These are phyloP conservation scores for Callionymus lyra DNA, from an alignment of 2,113 vertebrate species.

Conservation along the genomic window DNA sequence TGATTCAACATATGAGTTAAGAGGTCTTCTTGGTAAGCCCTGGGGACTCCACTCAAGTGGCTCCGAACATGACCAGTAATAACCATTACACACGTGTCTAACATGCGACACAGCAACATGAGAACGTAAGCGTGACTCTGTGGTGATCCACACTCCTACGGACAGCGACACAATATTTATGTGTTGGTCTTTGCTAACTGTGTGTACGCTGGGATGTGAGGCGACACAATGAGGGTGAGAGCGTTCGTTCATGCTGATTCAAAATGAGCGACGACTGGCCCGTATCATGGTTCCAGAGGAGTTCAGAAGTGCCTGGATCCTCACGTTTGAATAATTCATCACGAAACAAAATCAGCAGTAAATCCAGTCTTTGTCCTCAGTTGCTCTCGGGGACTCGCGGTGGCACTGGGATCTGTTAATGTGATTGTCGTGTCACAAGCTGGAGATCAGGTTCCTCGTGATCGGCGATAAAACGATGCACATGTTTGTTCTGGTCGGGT, in stretches of 20 bases:
- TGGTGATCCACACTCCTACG: not conserved
- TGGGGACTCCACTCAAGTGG: too few species aligned
- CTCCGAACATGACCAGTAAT: not conserved
- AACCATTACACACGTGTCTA: not conserved
- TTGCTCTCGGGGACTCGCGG: too few species aligned
- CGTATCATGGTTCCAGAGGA: constrained; percentile 16
- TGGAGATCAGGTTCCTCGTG: too few species aligned
- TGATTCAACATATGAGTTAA: too few species aligned
- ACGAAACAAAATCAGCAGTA: constrained; percentile 6
- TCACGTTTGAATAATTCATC: constrained; percentile 9
- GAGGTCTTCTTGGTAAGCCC: too few species aligned
- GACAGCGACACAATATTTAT: constrained; percentile 10
- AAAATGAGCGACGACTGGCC: constrained; percentile 14
- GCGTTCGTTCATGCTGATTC: constrained; percentile 22
- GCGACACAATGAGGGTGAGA: constrained; percentile 45
- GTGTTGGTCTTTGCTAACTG: constrained; percentile 9
- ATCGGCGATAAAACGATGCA: too few species aligned
- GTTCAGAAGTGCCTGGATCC: constrained; percentile 10
- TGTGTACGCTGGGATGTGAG: constrained; percentile 13
- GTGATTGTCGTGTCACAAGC: too few species aligned
- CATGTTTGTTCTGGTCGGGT: too few species aligned
- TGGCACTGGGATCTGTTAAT: too few species aligned
- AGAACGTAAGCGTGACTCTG: too few species aligned
- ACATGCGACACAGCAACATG: not conserved
- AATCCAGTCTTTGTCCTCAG: too few species aligned